phyloP scores from a whole-genome alignment of 2,797 vertebrate genomes.

The Anguilla marmorata region DNA sequence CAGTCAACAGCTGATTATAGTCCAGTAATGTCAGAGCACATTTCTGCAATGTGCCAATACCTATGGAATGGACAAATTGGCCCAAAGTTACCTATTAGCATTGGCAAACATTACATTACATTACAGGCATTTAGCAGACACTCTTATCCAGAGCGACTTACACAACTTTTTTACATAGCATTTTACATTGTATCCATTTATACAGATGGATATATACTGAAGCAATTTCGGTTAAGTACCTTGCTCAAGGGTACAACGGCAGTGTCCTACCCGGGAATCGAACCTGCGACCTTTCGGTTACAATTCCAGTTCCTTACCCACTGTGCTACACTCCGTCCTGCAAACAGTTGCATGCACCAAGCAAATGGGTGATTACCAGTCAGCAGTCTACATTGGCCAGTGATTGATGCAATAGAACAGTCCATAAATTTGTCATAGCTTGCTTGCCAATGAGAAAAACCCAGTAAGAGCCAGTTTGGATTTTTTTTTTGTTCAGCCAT shows the following conservation, averaged over 20 bases:
- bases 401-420: neutral
- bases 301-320: too few relatives aligned
- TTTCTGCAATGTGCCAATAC: neutral
- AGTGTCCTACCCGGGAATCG: too few relatives aligned
- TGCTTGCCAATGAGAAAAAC: neutral
- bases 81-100: neutral
- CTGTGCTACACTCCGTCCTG: neutral
- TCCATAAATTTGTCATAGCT: neutral
- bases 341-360: neutral
- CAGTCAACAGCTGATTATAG: neutral
- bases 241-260: too few relatives aligned
- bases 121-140: too few relatives aligned
- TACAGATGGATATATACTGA: too few relatives aligned
- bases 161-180: too few relatives aligned
- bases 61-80: neutral
- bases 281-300: too few relatives aligned
- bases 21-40: neutral
- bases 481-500: neutral
- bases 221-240: too few relatives aligned
- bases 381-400: neutral
- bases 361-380: neutral
- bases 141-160: too few relatives aligned
- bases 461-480: neutral
- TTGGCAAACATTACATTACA: neutral
- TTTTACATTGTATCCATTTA: too few relatives aligned